Evolutionary conservation across 2,797 vertebrate genomes (phyloP).

Genomic region (Acanthurus lineatus): DNA sequence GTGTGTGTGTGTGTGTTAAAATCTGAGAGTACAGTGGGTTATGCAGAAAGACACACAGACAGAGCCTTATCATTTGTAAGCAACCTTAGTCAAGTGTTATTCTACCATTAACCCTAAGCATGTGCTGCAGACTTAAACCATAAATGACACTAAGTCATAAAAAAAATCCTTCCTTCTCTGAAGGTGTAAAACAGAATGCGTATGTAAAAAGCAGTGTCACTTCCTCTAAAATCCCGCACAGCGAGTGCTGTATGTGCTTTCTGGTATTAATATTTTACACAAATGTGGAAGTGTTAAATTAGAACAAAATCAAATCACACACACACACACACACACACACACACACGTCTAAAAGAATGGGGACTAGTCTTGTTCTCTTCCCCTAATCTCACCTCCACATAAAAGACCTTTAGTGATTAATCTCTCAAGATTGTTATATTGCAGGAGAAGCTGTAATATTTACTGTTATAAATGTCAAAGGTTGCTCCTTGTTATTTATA

Average conservation of each 20-base stretch:
- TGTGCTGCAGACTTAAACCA: not conserved
- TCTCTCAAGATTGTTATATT: not conserved
- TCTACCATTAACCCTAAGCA: not conserved
- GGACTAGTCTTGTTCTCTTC: not conserved
- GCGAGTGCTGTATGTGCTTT: not conserved
- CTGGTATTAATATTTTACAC: not conserved
- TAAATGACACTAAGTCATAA: too few relatives aligned
- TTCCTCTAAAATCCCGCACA: not conserved
- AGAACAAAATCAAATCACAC: not conserved
- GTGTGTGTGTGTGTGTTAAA: not conserved
- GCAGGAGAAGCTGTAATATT: not conserved
- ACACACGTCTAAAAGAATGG: not conserved
- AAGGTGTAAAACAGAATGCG: not conserved
- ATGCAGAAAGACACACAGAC: not conserved
- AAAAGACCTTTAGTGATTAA: slow-evolving; percentile 4
- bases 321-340: not conserved
- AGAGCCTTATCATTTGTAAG: slow-evolving; percentile 10
- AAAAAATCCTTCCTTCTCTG: not conserved
- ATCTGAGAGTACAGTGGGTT: not conserved
- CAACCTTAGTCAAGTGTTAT: slow-evolving; percentile 15
- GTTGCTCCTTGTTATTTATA: not conserved
- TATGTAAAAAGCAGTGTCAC: not conserved
- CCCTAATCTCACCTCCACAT: not conserved
- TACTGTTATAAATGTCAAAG: not conserved
- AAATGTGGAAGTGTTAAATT: not conserved